phyloP scores from a whole-genome alignment of 2,888 invertebrate species.

The Selenia dentaria region DNA sequence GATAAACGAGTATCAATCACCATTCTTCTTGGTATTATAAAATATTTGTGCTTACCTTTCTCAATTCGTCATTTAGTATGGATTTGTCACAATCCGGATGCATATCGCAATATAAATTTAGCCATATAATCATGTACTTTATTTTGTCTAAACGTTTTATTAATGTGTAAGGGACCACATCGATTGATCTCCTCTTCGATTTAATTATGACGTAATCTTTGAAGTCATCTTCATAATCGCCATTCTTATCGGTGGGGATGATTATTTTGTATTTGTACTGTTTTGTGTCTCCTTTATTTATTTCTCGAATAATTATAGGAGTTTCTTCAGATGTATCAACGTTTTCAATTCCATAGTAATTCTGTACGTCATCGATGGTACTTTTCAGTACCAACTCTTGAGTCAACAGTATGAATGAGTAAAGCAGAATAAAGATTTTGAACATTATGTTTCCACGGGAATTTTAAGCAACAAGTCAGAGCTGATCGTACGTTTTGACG shows the following conservation, averaged over 20 bases:
- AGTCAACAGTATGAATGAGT: conserved; percentile 20
- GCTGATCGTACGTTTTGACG: conserved; percentile 19
- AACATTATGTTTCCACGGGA: conserved; percentile 19
- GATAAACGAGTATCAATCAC: too few relatives aligned
- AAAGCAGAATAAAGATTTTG: conserved; percentile 24
- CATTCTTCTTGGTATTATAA: too few relatives aligned
- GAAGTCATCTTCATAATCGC: conserved; percentile 31
- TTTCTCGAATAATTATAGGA: conserved; percentile 35
- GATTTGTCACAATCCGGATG: conserved; percentile 50
- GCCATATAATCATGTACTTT: conserved; percentile 51
- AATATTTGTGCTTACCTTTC: conserved; percentile 47
- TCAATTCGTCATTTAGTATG: conserved; percentile 47
- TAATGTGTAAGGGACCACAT: conserved; percentile 38
- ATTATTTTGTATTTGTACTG: conserved; percentile 36
- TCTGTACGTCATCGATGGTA: conserved; percentile 17
- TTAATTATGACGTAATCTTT: conserved; percentile 45
- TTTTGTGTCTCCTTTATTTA: conserved; percentile 29
- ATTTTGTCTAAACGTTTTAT: conserved; percentile 42
- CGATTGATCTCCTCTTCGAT: conserved; percentile 39
- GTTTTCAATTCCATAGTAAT: conserved; percentile 39
- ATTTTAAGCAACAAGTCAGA: neutral
- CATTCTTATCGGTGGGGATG: conserved; percentile 28
- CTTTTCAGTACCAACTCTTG: conserved; percentile 32
- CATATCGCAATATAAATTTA: conserved; percentile 52
- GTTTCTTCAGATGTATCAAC: conserved; percentile 28